phyloP scores from a whole-genome alignment of 92 coral and sea anemone genomes.

The Porites divaricata region DNA sequence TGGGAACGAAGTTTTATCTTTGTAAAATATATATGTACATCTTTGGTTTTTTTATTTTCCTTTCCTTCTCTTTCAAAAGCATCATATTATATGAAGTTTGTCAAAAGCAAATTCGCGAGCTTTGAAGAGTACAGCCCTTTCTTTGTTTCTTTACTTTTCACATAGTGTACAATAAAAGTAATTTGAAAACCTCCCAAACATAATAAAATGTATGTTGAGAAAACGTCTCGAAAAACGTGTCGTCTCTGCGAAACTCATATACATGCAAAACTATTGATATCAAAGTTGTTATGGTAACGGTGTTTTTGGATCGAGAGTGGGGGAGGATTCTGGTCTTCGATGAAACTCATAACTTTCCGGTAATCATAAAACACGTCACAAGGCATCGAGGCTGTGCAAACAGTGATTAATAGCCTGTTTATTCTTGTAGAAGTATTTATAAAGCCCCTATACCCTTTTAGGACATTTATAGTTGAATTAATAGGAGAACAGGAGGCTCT shows the following conservation, averaged over 20 bases:
- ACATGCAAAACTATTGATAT: background rate
- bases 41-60: background rate
- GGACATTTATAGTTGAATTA: slow-evolving; percentile 11
- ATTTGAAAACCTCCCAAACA: background rate
- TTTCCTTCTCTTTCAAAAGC: background rate
- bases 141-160: background rate
- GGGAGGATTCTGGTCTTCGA: slow-evolving; percentile 11
- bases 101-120: slow-evolving; percentile 12
- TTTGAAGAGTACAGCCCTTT: background rate
- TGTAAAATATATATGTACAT: background rate
- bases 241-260: too few species aligned
- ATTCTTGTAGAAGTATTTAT: background rate
- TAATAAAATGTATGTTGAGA: too few species aligned
- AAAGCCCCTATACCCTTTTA: slow-evolving; percentile 13
- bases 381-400: slow-evolving; percentile 25
- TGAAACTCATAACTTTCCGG: slow-evolving; percentile 28
- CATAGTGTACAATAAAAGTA: background rate
- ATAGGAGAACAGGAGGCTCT: slow-evolving; percentile 16
- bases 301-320: background rate
- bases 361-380: slow-evolving; percentile 18
- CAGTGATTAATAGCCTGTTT: slow-evolving; percentile 7
- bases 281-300: slow-evolving; percentile 34
- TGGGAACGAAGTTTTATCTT: background rate
- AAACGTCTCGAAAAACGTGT: too few species aligned
- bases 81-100: slow-evolving; percentile 3